Evolutionary conservation across 2,888 invertebrate genomes (phyloP).

Genomic region (Lobophora halterata): DNA sequence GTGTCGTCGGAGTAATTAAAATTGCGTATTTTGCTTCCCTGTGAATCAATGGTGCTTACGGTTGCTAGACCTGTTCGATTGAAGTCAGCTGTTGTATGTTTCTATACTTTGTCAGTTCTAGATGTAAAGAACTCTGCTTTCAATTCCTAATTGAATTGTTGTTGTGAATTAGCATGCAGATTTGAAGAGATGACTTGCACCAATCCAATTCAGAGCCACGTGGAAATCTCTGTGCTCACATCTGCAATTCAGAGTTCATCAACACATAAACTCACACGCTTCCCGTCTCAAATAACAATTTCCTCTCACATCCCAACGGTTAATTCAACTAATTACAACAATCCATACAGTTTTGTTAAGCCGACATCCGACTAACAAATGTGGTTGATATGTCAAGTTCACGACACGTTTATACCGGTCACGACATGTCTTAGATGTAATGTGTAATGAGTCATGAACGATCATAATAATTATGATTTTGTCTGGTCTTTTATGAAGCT

Average conservation of each 20-base stretch:
- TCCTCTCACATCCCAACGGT: conserved; percentile 43
- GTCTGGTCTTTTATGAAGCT: conserved; percentile 30
- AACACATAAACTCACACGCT: conserved; percentile 41
- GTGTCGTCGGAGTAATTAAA: no score
- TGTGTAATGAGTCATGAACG: conserved; percentile 50
- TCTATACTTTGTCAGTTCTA: no score
- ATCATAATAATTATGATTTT: conserved; percentile 15
- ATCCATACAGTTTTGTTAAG: conserved; percentile 57
- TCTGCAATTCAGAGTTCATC: conserved; percentile 28
- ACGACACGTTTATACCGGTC: conserved; percentile 67
- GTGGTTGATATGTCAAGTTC: conserved; percentile 68
- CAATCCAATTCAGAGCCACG: conserved; percentile 18
- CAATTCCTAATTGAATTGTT: no score
- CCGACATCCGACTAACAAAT: conserved; percentile 58
- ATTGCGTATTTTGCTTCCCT: no score
- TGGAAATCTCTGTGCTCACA: conserved; percentile 28
- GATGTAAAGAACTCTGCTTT: no score
- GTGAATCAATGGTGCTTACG: no score
- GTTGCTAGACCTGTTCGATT: no score
- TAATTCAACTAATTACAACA: conserved; percentile 61
- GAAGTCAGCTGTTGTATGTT: no score
- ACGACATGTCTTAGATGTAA: conserved; percentile 63
- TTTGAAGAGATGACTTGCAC: neutral
- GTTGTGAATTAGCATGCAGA: no score
- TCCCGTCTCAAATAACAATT: conserved; percentile 31